Evolutionary conservation across 2,113 vertebrate genomes (phyloP).

Genomic region (Lipotes vexillifer): DNA sequence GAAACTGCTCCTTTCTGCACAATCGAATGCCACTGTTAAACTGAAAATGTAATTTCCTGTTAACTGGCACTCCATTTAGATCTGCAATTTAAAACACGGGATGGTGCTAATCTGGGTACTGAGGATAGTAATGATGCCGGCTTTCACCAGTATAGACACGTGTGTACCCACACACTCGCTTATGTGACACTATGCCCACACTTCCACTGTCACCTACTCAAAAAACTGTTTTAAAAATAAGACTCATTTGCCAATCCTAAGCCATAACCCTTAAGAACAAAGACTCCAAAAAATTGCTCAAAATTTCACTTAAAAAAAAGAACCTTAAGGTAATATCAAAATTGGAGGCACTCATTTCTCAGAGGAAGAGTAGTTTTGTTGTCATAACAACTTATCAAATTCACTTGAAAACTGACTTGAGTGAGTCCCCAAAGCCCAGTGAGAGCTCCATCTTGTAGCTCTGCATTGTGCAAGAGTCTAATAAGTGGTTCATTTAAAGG

Average conservation of each 20-base stretch:
- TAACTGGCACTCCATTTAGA: background rate
- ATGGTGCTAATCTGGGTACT: slow-evolving; percentile 3
- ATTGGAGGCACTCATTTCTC: background rate
- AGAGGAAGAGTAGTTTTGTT: slow-evolving; percentile 67
- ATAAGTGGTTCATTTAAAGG: background rate
- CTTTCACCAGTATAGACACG: slow-evolving; percentile 10
- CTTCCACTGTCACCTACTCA: slow-evolving; percentile 30
- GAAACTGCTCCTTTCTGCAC: background rate
- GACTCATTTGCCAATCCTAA: slow-evolving; percentile 32
- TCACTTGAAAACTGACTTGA: background rate
- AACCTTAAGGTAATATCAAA: background rate
- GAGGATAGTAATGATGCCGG: background rate
- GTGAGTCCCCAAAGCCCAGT: background rate
- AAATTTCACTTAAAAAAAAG: background rate
- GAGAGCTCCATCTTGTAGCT: background rate
- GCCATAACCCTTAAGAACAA: slow-evolving; percentile 17
- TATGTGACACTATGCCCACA: background rate
- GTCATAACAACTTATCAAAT: slow-evolving; percentile 47
- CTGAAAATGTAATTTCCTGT: background rate
- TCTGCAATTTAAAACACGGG: background rate
- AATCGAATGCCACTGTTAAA: background rate
- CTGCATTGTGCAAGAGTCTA: background rate
- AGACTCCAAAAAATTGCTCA: background rate
- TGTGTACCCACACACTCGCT: background rate
- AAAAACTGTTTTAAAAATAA: background rate